phyloP scores from a whole-genome alignment of 2,113 vertebrate genomes.

The Syngnathoides biaculeatus region DNA sequence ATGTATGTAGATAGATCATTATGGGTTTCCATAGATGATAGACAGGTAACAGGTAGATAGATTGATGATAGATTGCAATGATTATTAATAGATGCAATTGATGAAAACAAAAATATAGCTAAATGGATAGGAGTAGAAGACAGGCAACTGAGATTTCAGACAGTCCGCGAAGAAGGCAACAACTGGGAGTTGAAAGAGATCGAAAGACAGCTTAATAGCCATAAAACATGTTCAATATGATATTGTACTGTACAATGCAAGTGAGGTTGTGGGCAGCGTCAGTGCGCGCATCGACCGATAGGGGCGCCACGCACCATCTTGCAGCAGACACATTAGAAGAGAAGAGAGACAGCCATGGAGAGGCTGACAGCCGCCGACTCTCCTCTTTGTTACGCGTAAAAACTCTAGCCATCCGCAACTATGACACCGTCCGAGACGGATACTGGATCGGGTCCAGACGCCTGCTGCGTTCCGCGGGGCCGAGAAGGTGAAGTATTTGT shows the following conservation, averaged over 20 bases:
- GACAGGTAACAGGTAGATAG: no score
- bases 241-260: neutral
- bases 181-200: no score
- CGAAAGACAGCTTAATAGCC: neutral
- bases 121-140: neutral
- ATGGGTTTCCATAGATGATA: no score
- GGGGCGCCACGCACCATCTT: conserved; percentile 73
- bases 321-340: conserved; percentile 45
- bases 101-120: neutral
- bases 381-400: conserved; percentile 78
- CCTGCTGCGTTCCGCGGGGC: conserved; percentile 65
- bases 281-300: conserved; percentile 66
- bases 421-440: conserved; percentile 59
- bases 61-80: neutral
- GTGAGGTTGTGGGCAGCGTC: conserved; percentile 33
- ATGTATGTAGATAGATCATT: no score
- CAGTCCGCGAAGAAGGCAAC: no score
- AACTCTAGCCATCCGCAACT: conserved; percentile 61
- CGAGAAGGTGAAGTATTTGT: conserved; percentile 66
- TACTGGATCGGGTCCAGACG: conserved; percentile 47
- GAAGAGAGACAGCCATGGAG: conserved; percentile 72
- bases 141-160: no score
- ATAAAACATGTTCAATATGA: no score
- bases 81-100: neutral
- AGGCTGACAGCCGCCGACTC: conserved; percentile 69